Conservation (phyloP, 2,888 invertebrate genomes). For the Spilarctia lutea region DNA sequence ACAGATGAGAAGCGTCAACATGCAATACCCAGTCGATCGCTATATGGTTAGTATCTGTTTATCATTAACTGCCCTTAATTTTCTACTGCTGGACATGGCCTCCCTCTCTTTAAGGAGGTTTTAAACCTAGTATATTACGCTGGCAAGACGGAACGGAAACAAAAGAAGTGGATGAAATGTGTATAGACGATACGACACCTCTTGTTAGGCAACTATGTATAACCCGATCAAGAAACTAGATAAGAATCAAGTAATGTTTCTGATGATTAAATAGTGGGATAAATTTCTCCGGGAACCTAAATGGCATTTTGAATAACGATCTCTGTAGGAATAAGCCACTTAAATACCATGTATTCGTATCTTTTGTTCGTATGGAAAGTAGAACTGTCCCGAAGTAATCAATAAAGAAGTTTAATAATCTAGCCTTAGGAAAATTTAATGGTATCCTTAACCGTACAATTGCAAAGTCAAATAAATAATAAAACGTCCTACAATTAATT, state of each 20-base stretch:
- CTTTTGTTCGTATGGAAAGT: background rate
- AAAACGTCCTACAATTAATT: background rate
- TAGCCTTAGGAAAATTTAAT: background rate
- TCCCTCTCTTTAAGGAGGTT: too few relatives aligned
- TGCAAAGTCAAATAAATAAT: background rate
- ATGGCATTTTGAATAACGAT: background rate
- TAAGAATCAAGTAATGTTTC: background rate
- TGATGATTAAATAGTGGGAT: background rate
- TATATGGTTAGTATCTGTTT: conserved; percentile 74
- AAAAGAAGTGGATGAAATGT: too few relatives aligned
- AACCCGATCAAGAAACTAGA: background rate
- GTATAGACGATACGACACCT: background rate
- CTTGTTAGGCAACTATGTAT: background rate
- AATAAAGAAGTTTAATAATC: background rate
- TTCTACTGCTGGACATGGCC: too few relatives aligned
- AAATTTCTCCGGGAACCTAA: background rate
- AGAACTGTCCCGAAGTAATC: background rate
- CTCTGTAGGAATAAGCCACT: background rate
- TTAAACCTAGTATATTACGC: too few relatives aligned
- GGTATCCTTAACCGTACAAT: background rate
- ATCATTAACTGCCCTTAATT: too few relatives aligned
- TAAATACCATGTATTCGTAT: background rate
- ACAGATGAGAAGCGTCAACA: conserved; percentile 76
- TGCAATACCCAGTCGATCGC: conserved; percentile 82
- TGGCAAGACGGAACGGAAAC: too few relatives aligned